Conservation (phyloP, 2,797 vertebrate species). For the Orientallactaga sibirica region DNA sequence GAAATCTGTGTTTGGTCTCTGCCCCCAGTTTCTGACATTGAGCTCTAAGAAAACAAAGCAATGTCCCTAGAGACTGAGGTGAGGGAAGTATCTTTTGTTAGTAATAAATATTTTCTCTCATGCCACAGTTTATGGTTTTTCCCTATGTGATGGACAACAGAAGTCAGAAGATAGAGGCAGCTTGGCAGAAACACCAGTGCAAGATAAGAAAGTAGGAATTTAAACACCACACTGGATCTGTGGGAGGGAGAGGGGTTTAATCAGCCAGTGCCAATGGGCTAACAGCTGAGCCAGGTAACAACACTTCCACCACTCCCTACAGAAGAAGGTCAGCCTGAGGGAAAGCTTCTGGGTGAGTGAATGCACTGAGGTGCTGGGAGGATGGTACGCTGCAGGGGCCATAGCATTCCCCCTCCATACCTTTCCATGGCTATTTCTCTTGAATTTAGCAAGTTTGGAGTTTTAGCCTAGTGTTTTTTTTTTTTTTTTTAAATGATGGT, state of each 20-base stretch:
- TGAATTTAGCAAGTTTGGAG: background rate
- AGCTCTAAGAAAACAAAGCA: background rate
- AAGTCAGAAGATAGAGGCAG: background rate
- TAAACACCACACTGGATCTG: too few species aligned
- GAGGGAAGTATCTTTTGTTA: background rate
- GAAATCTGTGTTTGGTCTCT: background rate
- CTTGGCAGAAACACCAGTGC: background rate
- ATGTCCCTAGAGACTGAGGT: background rate
- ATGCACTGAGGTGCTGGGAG: accelerated
- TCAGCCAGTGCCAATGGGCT: background rate
- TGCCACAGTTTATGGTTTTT: background rate
- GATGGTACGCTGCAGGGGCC: accelerated
- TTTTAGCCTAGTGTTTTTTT: background rate
- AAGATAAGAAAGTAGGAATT: background rate
- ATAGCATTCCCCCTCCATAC: accelerated
- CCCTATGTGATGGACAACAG: background rate
- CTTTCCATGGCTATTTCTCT: too few species aligned
- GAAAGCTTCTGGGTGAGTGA: background rate
- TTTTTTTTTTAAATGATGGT: background rate
- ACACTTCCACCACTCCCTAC: background rate
- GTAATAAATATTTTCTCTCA: background rate
- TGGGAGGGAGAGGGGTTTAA: background rate
- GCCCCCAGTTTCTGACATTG: background rate
- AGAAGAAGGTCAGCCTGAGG: background rate
- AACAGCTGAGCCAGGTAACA: too few species aligned